Evolutionary conservation across 2,888 invertebrate species (phyloP).

Genomic region (Nycteola revayana): DNA sequence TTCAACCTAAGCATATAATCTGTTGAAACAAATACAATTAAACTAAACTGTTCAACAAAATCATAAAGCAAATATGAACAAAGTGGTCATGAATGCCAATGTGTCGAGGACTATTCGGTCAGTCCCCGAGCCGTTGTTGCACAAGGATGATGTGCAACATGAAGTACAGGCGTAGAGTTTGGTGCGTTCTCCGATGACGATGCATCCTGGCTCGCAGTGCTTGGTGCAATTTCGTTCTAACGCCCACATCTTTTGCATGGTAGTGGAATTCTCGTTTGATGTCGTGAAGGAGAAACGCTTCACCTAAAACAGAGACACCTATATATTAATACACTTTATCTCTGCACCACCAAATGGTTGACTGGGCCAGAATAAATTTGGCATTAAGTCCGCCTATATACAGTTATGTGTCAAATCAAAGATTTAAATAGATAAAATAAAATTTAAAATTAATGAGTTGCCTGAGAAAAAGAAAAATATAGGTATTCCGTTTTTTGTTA

Average conservation of each 20-base stretch:
- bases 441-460: no score
- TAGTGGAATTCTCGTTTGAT: conserved; percentile 90
- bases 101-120: conserved; percentile 17
- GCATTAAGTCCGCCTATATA: no score
- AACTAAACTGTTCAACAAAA: conserved; percentile 12
- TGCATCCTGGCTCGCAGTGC: conserved; percentile 93
- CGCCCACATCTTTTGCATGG: conserved; percentile 88
- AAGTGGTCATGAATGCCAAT: conserved; percentile 7
- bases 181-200: conserved; percentile 93
- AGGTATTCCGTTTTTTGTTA: no score
- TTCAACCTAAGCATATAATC: no score
- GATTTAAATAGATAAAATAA: no score
- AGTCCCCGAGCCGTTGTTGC: conserved; percentile 87
- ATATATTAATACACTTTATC: no score
- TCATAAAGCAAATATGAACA: conserved; percentile 24
- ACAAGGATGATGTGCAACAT: conserved; percentile 90
- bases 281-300: conserved; percentile 92
- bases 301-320: conserved; percentile 80
- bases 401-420: no score
- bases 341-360: no score
- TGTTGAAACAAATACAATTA: not conserved
- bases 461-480: no score
- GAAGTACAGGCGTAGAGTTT: conserved; percentile 94
- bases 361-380: no score
- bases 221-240: conserved; percentile 91